phyloP scores from a whole-genome alignment of 53 echinoderm and acorn worm species.

The Apostichopus leukothele region DNA sequence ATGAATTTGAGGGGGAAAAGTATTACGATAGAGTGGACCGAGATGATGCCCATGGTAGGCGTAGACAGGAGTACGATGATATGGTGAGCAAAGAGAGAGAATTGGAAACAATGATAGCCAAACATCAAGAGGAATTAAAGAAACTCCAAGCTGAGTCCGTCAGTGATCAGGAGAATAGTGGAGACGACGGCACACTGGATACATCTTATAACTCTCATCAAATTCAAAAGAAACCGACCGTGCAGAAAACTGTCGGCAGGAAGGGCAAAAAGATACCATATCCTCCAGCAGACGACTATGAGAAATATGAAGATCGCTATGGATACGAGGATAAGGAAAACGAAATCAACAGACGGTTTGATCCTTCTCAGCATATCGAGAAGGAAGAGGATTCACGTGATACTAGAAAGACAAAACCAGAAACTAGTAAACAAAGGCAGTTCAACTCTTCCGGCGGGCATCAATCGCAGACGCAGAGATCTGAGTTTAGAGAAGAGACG shows the following conservation, averaged over 20 bases:
- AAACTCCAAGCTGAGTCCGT: slow-evolving; percentile 47
- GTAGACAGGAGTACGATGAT: slow-evolving; percentile 71
- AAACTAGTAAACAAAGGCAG: not conserved
- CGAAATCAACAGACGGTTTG: slow-evolving; percentile 16
- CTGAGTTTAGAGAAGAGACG: not conserved
- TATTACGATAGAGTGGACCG: slow-evolving; percentile 27
- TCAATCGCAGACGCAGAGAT: not conserved
- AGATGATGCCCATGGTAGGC: slow-evolving; percentile 47
- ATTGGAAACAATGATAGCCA: slow-evolving; percentile 65
- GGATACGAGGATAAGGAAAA: slow-evolving; percentile 5
- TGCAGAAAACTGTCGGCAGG: not conserved
- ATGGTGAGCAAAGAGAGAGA: slow-evolving; percentile 67
- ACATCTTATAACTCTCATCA: not conserved
- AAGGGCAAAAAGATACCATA: not conserved
- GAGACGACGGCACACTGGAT: no score
- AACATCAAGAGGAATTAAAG: slow-evolving; percentile 66
- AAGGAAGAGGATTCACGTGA: not conserved
- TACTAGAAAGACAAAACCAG: not conserved
- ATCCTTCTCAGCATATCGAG: not conserved
- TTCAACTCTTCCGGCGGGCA: not conserved
- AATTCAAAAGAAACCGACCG: not conserved
- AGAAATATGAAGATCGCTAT: slow-evolving; percentile 5
- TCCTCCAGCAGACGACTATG: not conserved
- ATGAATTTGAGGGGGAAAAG: slow-evolving; percentile 42
- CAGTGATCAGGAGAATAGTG: slow-evolving; percentile 15